Conservation (phyloP, 2,113 vertebrate species). For the Coptodon bakossiorum region DNA sequence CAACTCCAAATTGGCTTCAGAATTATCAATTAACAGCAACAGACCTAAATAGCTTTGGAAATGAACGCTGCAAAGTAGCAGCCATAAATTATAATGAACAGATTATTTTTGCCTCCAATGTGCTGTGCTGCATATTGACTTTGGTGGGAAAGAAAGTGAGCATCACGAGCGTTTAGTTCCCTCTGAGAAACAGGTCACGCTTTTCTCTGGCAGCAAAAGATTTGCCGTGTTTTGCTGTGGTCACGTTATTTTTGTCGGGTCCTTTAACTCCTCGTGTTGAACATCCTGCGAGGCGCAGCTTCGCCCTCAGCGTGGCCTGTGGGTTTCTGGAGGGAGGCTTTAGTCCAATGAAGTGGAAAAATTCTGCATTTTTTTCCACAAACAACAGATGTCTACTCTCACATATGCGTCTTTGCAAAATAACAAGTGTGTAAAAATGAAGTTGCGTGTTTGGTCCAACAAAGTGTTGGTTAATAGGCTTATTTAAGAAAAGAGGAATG, state of each 20-base stretch:
- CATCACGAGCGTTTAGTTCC: neutral
- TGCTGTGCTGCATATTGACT: neutral
- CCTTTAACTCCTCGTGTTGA: neutral
- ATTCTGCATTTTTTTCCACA: neutral
- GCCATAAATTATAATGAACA: neutral
- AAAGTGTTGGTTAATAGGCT: neutral
- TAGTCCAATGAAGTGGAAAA: neutral
- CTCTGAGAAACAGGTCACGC: neutral
- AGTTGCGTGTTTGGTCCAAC: neutral
- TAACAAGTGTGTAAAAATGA: neutral
- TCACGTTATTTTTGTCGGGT: neutral
- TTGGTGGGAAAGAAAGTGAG: neutral
- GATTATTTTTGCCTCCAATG: neutral
- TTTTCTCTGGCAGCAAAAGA: neutral
- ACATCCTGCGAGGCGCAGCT: neutral
- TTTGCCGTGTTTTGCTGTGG: neutral
- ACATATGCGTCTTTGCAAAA: neutral
- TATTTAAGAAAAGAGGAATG: neutral
- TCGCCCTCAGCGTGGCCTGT: neutral
- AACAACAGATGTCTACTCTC: neutral
- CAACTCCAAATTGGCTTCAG: conserved; percentile 26
- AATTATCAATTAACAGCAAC: conserved; percentile 36
- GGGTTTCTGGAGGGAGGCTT: neutral
- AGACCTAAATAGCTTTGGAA: conserved; percentile 13
- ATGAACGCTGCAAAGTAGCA: neutral